A percentile compares a stretch with the other conserved stretches of the same genome.
These are phyloP conservation scores for Clitarchus hookeri DNA, from an alignment of 2,888 invertebrate genomes.

Conservation along the genomic window DNA sequence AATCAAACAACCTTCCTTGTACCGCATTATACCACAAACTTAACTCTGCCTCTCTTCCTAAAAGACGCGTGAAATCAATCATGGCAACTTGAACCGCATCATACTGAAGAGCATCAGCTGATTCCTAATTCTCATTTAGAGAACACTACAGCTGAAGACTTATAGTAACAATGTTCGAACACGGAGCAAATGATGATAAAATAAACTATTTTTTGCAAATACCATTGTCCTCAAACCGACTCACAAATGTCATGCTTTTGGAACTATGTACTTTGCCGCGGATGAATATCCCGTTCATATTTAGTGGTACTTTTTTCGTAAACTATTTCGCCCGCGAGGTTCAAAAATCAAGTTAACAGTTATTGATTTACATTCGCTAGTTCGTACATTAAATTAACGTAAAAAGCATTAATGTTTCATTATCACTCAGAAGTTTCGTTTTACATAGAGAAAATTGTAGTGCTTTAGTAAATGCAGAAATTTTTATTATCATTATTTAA, in stretches of 20 bases:
- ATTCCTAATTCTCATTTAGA: constrained; percentile 28
- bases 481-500: too few relatives aligned
- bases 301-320: background rate
- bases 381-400: background rate
- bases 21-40: constrained; percentile 38
- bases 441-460: too few relatives aligned
- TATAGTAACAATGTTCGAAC: background rate
- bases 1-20: background rate
- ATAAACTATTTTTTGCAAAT: constrained; percentile 22
- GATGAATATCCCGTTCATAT: background rate
- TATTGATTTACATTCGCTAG: background rate
- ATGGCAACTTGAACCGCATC: constrained; percentile 43
- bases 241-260: background rate
- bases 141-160: background rate
- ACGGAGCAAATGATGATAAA: background rate
- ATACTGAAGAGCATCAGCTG: constrained; percentile 42
- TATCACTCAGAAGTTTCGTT: too few relatives aligned
- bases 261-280: background rate
- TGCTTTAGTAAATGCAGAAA: too few relatives aligned
- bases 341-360: background rate
- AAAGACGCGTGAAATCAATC: constrained; percentile 52
- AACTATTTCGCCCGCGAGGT: background rate
- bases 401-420: too few relatives aligned
- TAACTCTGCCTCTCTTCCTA: constrained; percentile 32
- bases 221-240: background rate